phyloP scores from a whole-genome alignment of 2,797 vertebrate genomes.

The Rachycentron canadum region DNA sequence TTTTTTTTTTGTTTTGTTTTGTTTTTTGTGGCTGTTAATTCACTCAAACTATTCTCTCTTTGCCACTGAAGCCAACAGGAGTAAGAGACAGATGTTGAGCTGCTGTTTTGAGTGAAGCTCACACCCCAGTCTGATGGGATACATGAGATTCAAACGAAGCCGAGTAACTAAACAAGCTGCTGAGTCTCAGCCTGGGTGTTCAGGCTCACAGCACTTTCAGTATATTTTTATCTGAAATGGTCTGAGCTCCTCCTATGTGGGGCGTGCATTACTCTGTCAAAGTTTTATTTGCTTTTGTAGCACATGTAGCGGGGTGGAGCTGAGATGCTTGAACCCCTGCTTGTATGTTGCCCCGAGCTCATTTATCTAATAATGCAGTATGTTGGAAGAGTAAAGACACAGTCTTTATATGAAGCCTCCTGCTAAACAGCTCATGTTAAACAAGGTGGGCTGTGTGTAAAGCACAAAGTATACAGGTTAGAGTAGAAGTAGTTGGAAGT shows the following conservation, averaged over 20 bases:
- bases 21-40: neutral
- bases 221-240: conserved; percentile 38
- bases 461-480: neutral
- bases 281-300: conserved; percentile 53
- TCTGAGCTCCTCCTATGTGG: conserved; percentile 6
- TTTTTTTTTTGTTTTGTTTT: too few relatives aligned
- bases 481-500: neutral
- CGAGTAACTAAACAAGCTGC: conserved; percentile 51
- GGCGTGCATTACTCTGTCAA: neutral
- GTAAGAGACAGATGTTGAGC: neutral
- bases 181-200: conserved; percentile 17
- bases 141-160: conserved; percentile 30
- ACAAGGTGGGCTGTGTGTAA: neutral
- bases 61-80: too few relatives aligned
- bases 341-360: neutral
- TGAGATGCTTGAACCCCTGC: neutral
- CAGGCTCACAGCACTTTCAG: neutral
- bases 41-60: neutral
- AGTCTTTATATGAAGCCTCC: conserved; percentile 2
- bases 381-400: neutral
- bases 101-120: conserved; percentile 3
- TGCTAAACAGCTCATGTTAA: neutral
- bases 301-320: conserved; percentile 28
- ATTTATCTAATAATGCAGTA: neutral
- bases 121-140: conserved; percentile 21